Evolutionary conservation across 1,140 invertebrate genomes (phyloP), one percentile per base, ranked within the genome.

Genomic region (Atta texana): DNA sequence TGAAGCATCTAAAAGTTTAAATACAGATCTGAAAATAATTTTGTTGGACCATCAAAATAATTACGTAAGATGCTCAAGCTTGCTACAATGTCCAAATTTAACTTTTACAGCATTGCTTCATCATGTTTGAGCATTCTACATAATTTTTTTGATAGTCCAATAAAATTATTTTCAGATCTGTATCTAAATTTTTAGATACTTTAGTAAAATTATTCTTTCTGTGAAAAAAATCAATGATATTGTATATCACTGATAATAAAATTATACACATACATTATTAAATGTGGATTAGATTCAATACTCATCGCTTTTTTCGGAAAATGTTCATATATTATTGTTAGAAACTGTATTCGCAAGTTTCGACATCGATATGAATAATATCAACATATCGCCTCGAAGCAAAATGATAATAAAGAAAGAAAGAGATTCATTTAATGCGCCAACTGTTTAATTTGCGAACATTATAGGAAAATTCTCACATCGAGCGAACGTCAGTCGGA

Each of bases 391-490:
- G 34, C 31, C 4, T 24, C 51, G 16, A 55, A 71, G 78, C 31
- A 16, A 34, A 57, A 16, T 55, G 39, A 71, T 21, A 34, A 59
- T 57, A 59, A 81, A 81, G 78, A 6, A 81, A 39, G 2, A 57
- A 51, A 55, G 28, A 55, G 49, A 53, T 44, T 24, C 59, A 64
- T 55, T 64, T 51, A 57, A 28, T 49, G 24, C n/a, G 61, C 18
- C 31, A 39, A 55, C 31, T 59, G 39, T 59, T 81, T 69, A 81
- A 81, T 81, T 31, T 51, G 63, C 77, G 63, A 68, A 16, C 44
- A n/a, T 16, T 81, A 51, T 34, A 55, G 66, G 66, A 64, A 81
- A 81, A 71, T 71, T 81, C 78, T 71, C 64, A 51, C 31, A 28
- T 39, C 77, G 77, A n/a, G 77, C 39, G 21, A 71, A 66, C 51